phyloP scores from a whole-genome alignment of 2,113 vertebrate genomes.

The Lucifuga dentata region DNA sequence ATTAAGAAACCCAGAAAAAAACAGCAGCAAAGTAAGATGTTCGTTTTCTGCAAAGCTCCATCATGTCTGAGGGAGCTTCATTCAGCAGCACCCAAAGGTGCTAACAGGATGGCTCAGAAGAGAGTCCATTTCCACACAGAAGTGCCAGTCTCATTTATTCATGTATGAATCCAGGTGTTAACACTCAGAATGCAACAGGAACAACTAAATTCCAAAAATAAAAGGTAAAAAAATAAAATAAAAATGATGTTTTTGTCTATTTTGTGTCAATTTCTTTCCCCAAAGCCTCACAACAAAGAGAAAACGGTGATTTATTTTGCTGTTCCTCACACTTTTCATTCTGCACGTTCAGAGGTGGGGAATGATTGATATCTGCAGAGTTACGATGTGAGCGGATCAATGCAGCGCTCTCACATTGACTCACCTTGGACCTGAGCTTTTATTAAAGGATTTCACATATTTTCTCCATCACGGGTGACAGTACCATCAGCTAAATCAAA shows the following conservation, averaged over 20 bases:
- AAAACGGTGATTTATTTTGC: constrained; percentile 44
- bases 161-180: no score
- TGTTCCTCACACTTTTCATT: constrained; percentile 8
- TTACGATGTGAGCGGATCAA: constrained; percentile 24
- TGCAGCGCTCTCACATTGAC: background rate
- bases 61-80: background rate
- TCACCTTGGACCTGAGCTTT: constrained; percentile 44
- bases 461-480: background rate
- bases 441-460: background rate
- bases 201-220: no score
- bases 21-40: no score
- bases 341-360: constrained; percentile 17
- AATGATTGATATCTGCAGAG: constrained; percentile 36
- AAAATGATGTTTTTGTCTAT: no score
- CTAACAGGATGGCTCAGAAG: constrained; percentile 22
- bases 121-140: no score
- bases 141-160: no score
- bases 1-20: no score
- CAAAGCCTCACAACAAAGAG: background rate
- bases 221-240: no score
- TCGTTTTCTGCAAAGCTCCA: no score
- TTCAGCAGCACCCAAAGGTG: constrained; percentile 2
- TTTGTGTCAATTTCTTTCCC: no score
- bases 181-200: no score
- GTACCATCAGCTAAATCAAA: background rate